A percentile compares a stretch with the other conserved stretches of the same genome.
Evolutionary conservation across 2,113 vertebrate species (phyloP).

Genomic region (Pituophis catenifer): DNA sequence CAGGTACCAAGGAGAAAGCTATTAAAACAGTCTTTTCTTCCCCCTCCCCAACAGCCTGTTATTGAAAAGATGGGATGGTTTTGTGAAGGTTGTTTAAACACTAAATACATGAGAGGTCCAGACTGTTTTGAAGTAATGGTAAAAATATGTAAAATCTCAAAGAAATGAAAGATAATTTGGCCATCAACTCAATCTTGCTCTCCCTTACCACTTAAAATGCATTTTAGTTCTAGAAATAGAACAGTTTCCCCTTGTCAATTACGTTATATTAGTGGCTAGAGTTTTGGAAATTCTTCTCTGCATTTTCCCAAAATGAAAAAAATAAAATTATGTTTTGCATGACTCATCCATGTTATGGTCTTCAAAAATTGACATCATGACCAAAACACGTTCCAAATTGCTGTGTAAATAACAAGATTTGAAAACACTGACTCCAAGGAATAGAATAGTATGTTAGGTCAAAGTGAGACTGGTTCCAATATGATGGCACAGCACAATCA

Average conservation of each 20-base stretch:
- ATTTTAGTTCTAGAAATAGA: constrained; percentile 69
- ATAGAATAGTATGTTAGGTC: constrained; percentile 62
- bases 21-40: background rate
- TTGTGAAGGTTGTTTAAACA: background rate
- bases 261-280: constrained; percentile 66
- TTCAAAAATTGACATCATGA: constrained; percentile 70
- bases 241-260: constrained; percentile 67
- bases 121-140: constrained; percentile 3
- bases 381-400: constrained; percentile 69
- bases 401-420: constrained; percentile 59
- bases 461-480: constrained; percentile 56
- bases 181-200: background rate
- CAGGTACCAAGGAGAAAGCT: background rate
- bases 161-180: constrained; percentile 7
- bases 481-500: constrained; percentile 46
- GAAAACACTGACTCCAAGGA: constrained; percentile 52
- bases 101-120: background rate
- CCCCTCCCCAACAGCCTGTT: background rate
- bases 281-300: constrained; percentile 60
- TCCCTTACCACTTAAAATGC: constrained; percentile 45
- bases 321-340: constrained; percentile 53
- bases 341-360: constrained; percentile 66
- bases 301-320: constrained; percentile 54
- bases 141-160: constrained; percentile 14
- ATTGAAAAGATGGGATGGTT: background rate